Base-by-base conservation (phyloP, 2,888 invertebrate species). In the Leptinotarsa peninsularis region DNA sequence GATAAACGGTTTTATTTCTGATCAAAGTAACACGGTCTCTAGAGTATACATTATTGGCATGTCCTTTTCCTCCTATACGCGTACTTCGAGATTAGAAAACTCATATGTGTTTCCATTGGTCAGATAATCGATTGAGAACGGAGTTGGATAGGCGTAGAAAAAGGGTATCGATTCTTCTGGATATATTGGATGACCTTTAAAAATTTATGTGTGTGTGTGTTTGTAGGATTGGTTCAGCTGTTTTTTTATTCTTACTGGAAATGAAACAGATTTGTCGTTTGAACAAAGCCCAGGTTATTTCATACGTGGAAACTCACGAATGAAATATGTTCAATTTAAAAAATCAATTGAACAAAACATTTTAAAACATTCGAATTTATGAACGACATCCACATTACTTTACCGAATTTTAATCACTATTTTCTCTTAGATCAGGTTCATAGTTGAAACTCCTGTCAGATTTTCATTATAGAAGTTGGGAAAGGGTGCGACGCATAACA, bases 11-110 rank as follows among this genome's bases (percentile, higher is more conserved):
- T 63, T 63, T 63, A 63, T 63, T 67, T 50, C 67, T 49, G 49
- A 50, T 50, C 58, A 58, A 72, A 58, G 27, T 23, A 67, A n/a
- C 56, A 56, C 49, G 33, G 56, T 54, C 72, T 52, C 72, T 21
- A 66, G 72, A 50, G 72, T 66, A 72, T 72, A 72, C 58, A 67
- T 67, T 72, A 72, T 72, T 72, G 72, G 66, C 67, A 67, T 67
- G 43, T 72, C 67, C 67, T 21, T 66, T 72, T 72, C 18, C 63
- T 72, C 18, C 14, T 23, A 21, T 54, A 50, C 66, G 49, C 69
- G 73, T 70, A 23, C 49, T 54, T 69, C 60, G 33, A 70, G 74
- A 63, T 70, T 66, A 66, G 74, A 66, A 60, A 60, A 63, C 49
- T 60, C 74, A 52, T 69, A 50, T 69, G 63, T 60, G 68, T 73